Percentiles rank a stretch among this genome's conserved stretches.
Conservation (phyloP, 2,888 invertebrate genomes). For the Andrena hattorfiana region DNA sequence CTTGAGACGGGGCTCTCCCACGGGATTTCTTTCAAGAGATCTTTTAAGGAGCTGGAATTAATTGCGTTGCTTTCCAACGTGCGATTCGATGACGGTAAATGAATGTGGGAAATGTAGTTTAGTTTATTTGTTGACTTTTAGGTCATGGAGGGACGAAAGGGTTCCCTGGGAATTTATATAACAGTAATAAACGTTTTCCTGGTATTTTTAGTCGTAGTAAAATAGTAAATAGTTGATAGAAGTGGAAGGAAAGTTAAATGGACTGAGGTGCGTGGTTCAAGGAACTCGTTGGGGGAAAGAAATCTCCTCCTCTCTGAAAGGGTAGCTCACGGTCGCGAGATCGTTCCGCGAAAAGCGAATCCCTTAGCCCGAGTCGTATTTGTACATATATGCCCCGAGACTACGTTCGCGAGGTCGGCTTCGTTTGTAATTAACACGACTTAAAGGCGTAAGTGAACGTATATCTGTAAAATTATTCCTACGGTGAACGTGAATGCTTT, state of each 20-base stretch:
- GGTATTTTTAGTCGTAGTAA: too few species aligned
- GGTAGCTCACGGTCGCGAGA: not conserved
- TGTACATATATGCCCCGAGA: conserved; percentile 48
- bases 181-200: too few species aligned
- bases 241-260: not conserved
- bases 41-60: too few species aligned
- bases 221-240: not conserved
- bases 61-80: too few species aligned
- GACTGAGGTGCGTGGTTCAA: not conserved
- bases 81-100: too few species aligned
- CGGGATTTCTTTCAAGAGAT: too few species aligned
- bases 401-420: conserved; percentile 33
- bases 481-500: conserved; percentile 62
- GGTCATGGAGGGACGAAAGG: too few species aligned
- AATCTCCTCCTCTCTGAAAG: conserved; percentile 13
- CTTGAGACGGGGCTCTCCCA: not conserved
- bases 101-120: too few species aligned
- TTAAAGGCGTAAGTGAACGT: conserved; percentile 44
- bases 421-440: conserved; percentile 44
- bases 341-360: conserved; percentile 23
- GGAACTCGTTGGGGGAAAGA: not conserved
- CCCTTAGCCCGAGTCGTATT: conserved; percentile 21
- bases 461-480: conserved; percentile 55
- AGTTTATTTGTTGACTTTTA: too few species aligned
- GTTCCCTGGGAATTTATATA: too few species aligned